Percentiles rank a stretch among this genome's conserved stretches.
These are phyloP conservation scores for Diplodus sargus DNA, from an alignment of 2,797 vertebrate genomes.

Conservation along the genomic window DNA sequence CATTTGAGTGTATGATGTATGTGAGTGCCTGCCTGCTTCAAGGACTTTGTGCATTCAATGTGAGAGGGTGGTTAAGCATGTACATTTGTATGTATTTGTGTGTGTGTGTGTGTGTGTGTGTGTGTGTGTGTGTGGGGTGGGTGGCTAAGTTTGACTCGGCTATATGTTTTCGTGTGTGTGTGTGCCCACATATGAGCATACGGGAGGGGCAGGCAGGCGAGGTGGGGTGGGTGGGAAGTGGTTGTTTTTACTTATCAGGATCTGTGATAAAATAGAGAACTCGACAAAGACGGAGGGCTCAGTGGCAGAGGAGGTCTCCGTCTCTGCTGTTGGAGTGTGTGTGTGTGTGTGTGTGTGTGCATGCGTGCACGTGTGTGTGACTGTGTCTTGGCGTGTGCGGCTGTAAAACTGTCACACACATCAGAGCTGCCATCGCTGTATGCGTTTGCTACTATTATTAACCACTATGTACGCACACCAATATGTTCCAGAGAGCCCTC, in stretches of 20 bases:
- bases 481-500: conserved; percentile 84
- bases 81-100: conserved; percentile 51
- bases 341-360: conserved; percentile 34
- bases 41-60: conserved; percentile 58
- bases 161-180: conserved; percentile 59
- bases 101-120: conserved; percentile 45
- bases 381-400: conserved; percentile 72
- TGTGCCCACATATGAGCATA: conserved; percentile 56
- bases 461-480: conserved; percentile 81
- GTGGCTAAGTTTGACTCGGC: conserved; percentile 57
- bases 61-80: conserved; percentile 60
- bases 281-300: conserved; percentile 80
- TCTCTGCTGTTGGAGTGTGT: conserved; percentile 53
- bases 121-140: conserved; percentile 50
- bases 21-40: conserved; percentile 60
- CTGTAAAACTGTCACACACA: conserved; percentile 86
- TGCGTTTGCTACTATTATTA: conserved; percentile 86
- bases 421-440: conserved; percentile 81
- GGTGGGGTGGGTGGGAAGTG: conserved; percentile 53
- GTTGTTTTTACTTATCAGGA: conserved; percentile 74
- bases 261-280: conserved; percentile 81
- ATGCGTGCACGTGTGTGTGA: conserved; percentile 33
- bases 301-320: conserved; percentile 77
- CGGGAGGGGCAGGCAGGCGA: conserved; percentile 46
- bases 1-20: conserved; percentile 54